Base-by-base conservation (phyloP, 2,797 vertebrate genomes). In the Brachyalestes nurse region DNA sequence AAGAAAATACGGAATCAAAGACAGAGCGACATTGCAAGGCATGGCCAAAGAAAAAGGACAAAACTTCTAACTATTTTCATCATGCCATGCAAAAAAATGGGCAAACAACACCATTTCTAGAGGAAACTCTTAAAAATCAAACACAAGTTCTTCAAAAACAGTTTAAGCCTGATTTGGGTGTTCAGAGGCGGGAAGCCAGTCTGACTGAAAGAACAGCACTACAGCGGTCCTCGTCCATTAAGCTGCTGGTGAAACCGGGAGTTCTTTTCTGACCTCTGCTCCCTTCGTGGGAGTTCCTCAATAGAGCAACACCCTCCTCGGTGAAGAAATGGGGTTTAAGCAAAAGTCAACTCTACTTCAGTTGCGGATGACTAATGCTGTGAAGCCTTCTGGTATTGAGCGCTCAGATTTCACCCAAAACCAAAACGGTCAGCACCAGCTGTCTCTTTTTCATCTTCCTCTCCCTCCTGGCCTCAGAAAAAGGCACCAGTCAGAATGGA, bases 401-500 rank as follows among this genome's bases (percentile, higher is more conserved):
- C 7, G n/a, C 70, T 78, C 57, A 23, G 57, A 77, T 77, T 81
- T 71, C 80, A 76, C 17, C 40, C n/a, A 28, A 28, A 58, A 25
- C 62, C 17, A 58, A 58, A 66, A 66, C 5, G n/a, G 69, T 73
- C 53, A 40, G 58, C 38, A 23, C 60, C 53, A 73, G 61, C 62
- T 25, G 53, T 73, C 42, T 47, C 57, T 40, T 60, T 77, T 77
- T 40, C 14, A 14, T 57, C 25, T 14, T 16, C 9, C 28, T 47
- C 8, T 5, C 12, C 9, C 28, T 47, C 8, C 2, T 8, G 9
- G 12, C 14, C 40, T 57, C 13, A 45, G 72, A 45, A n/a, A 55
- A 25, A 58, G 38, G 38, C 13, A 58, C 70, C 47, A 72, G 69
- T 61, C 19, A 6, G 58, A 75, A 76, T 40, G 10, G 34, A 60